Evolutionary conservation across 2,888 invertebrate genomes (phyloP).

Genomic region (Entomobrya proxima): DNA sequence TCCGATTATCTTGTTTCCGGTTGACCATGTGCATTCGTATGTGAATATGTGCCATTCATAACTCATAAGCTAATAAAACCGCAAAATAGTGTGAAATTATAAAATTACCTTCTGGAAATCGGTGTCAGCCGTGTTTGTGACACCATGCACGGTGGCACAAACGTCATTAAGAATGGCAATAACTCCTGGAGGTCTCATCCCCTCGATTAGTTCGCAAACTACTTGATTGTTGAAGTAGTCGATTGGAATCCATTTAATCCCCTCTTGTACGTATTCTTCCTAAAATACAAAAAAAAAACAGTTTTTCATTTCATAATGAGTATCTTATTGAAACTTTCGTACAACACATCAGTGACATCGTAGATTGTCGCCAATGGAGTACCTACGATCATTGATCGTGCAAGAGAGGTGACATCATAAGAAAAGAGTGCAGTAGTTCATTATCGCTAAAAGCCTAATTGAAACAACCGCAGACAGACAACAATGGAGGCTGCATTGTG

Average conservation of each 20-base stretch:
- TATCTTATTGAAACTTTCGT: background rate
- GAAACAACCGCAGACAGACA: conserved; percentile 6
- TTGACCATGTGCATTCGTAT: too few relatives aligned
- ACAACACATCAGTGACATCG: background rate
- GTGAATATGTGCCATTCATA: too few relatives aligned
- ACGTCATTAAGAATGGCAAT: conserved; percentile 84
- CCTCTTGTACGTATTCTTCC: conserved; percentile 84
- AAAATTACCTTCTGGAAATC: conserved; percentile 80
- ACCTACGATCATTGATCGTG: background rate
- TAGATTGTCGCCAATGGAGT: background rate
- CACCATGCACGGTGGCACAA: conserved; percentile 84
- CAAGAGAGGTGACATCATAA: conserved; percentile 32
- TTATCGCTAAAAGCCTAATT: background rate
- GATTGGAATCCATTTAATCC: conserved; percentile 83
- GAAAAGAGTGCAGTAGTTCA: background rate
- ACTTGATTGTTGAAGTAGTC: conserved; percentile 85
- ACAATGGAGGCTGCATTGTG: background rate
- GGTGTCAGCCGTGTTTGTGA: conserved; percentile 82
- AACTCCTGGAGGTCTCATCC: conserved; percentile 82
- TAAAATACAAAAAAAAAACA: conserved; percentile 75
- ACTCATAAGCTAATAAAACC: too few relatives aligned
- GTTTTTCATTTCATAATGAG: background rate
- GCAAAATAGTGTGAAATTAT: too few relatives aligned
- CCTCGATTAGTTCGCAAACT: conserved; percentile 84
- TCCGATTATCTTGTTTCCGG: too few relatives aligned